These are phyloP conservation scores for Taurulus bubalis DNA, from an alignment of 2,113 vertebrate genomes.

Conservation along the genomic window DNA sequence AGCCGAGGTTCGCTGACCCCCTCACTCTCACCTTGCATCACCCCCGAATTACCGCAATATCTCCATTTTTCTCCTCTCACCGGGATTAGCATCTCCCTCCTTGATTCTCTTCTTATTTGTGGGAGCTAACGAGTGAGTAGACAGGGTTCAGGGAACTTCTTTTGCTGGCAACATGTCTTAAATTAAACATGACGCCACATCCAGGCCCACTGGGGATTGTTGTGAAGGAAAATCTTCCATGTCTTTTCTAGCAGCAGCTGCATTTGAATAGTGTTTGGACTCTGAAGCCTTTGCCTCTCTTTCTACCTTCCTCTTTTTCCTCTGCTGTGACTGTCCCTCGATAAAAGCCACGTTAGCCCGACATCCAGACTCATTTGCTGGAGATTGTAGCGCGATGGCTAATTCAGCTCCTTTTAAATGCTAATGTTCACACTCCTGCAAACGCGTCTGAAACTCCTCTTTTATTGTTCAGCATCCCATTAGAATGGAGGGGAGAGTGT, in stretches of 20 bases:
- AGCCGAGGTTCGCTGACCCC: constrained; percentile 76
- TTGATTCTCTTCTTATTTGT: constrained; percentile 63
- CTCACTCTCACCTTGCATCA: constrained; percentile 58
- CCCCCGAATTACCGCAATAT: constrained; percentile 51
- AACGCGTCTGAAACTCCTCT: constrained; percentile 59
- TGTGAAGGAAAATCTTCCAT: constrained; percentile 32
- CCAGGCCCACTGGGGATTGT: constrained; percentile 40
- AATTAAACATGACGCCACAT: constrained; percentile 64
- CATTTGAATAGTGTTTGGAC: constrained; percentile 49
- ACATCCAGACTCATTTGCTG: constrained; percentile 62
- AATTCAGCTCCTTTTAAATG: constrained; percentile 73
- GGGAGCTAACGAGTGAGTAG: constrained; percentile 71
- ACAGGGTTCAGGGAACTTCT: constrained; percentile 78
- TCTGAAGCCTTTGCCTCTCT: constrained; percentile 7
- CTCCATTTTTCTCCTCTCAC: constrained; percentile 48
- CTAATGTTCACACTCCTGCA: constrained; percentile 58
- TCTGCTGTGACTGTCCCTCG: constrained; percentile 24
- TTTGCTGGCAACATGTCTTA: constrained; percentile 73
- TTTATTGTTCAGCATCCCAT: constrained; percentile 70
- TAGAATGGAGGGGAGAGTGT: constrained; percentile 54
- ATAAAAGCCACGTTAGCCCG: constrained; percentile 48
- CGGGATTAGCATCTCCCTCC: constrained; percentile 74
- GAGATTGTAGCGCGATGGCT: constrained; percentile 57
- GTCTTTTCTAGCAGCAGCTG: constrained; percentile 23
- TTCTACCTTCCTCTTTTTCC: constrained; percentile 30